Evolutionary conservation across 2,113 vertebrate genomes (phyloP).

Genomic region (Uria lomvia): DNA sequence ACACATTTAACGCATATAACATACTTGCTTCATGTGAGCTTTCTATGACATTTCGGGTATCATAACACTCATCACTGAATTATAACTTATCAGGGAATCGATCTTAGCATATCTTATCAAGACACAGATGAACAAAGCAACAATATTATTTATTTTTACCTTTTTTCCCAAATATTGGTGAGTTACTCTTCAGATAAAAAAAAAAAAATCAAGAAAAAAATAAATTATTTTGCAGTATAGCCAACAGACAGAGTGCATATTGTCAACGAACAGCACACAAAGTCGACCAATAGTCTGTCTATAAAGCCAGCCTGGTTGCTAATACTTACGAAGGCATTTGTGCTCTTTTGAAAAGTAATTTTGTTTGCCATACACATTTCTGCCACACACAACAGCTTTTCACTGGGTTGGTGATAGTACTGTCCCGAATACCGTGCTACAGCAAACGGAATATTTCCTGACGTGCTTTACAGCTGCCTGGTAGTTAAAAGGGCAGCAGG

Average conservation of each 20-base stretch:
- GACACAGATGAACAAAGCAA: not conserved
- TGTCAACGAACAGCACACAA: not conserved
- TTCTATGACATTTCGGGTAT: not conserved
- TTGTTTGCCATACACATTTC: not conserved
- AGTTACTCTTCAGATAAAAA: not conserved
- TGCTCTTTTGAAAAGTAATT: not conserved
- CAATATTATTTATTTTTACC: not conserved
- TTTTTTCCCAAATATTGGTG: not conserved
- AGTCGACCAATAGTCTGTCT: not conserved
- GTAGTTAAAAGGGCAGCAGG: not conserved
- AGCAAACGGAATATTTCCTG: not conserved
- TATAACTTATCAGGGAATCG: not conserved
- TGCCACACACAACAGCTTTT: not conserved
- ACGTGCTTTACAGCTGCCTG: not conserved
- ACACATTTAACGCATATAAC: not conserved
- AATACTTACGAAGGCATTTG: not conserved
- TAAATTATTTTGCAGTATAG: not conserved
- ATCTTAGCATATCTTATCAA: not conserved
- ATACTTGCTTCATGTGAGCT: not conserved
- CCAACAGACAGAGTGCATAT: not conserved
- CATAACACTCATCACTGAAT: not conserved
- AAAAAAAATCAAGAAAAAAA: not conserved
- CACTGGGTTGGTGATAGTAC: not conserved
- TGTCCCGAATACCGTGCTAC: not conserved
- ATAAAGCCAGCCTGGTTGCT: not conserved